phyloP scores from a whole-genome alignment of 2,888 invertebrate genomes.

The Acronicta leporina region DNA sequence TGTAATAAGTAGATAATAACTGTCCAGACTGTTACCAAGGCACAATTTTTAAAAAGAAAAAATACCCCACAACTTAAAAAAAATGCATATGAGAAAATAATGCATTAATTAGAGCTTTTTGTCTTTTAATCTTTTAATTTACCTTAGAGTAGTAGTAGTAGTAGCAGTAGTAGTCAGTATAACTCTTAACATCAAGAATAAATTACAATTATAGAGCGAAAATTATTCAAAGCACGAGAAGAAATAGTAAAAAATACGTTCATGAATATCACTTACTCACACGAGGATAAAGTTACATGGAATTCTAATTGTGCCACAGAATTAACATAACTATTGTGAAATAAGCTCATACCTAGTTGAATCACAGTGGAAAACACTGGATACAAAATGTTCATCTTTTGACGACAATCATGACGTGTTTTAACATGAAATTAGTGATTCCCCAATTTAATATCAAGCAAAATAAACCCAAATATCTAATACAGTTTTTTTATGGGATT shows the following conservation, averaged over 20 bases:
- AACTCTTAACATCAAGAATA: too few species aligned
- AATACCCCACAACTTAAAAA: too few species aligned
- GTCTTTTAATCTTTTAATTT: too few species aligned
- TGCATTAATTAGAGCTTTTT: too few species aligned
- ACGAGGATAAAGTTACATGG: constrained; percentile 31
- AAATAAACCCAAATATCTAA: constrained; percentile 16
- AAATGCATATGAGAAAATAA: too few species aligned
- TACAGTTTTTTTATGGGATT: too few species aligned
- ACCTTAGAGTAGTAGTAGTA: too few species aligned
- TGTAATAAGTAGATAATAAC: too few species aligned
- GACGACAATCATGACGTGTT: constrained; percentile 34
- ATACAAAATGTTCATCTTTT: constrained; percentile 13
- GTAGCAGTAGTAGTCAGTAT: too few species aligned
- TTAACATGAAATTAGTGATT: constrained; percentile 21
- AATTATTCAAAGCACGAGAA: neutral
- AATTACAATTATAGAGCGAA: too few species aligned
- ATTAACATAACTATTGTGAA: constrained; percentile 36
- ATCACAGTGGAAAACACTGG: constrained; percentile 35
- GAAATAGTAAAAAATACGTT: neutral
- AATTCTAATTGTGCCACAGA: constrained; percentile 9
- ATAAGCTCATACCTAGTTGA: constrained; percentile 32
- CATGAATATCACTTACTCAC: neutral
- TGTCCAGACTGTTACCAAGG: too few species aligned
- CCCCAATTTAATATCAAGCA: constrained; percentile 11
- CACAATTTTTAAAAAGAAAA: too few species aligned